Evolutionary conservation across 1,140 invertebrate genomes (phyloP).

Genomic region (Papilio glaucus): DNA sequence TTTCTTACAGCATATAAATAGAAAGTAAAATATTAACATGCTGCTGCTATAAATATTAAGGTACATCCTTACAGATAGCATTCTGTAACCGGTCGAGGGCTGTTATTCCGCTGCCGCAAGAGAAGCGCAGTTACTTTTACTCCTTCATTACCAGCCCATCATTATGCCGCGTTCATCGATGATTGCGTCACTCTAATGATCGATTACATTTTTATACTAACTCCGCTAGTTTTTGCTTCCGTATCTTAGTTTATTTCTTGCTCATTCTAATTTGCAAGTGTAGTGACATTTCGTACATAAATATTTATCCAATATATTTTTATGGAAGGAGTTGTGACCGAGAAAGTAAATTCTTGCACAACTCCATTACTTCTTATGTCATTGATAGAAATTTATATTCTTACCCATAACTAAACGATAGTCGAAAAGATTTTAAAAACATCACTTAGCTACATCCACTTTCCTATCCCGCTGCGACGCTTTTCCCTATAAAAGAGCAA

Average conservation of each 20-base stretch:
- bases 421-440: background rate
- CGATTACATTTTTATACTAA: constrained; percentile 20
- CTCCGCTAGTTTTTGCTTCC: background rate
- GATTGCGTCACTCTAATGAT: constrained; percentile 11
- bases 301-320: background rate
- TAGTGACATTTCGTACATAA: background rate
- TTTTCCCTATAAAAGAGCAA: too few species aligned
- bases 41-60: background rate
- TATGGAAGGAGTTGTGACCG: background rate
- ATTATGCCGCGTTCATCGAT: background rate
- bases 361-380: background rate
- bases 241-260: constrained; percentile 9
- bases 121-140: background rate
- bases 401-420: background rate
- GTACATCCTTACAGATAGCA: background rate
- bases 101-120: constrained; percentile 2
- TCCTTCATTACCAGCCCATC: background rate
- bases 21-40: background rate
- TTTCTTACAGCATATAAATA: background rate
- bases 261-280: background rate
- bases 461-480: too few species aligned
- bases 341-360: background rate
- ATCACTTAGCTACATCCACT: too few species aligned
- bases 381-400: background rate
- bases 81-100: background rate